Percentiles rank a stretch among this genome's conserved stretches.
phyloP scores from a whole-genome alignment of 2,797 vertebrate species.

The Mormyrus proboscirostris region DNA sequence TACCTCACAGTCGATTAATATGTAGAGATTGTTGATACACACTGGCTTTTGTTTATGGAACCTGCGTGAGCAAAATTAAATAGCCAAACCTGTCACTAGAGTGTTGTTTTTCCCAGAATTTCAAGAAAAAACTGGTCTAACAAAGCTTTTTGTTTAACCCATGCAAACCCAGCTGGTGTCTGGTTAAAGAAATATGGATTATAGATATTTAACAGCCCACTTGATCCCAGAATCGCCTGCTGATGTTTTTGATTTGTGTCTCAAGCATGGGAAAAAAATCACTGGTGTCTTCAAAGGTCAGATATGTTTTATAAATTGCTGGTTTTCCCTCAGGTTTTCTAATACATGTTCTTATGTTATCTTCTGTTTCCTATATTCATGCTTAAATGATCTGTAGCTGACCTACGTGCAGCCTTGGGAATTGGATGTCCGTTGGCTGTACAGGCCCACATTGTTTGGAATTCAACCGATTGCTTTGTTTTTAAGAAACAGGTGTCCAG shows the following conservation, averaged over 20 bases:
- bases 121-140: not conserved
- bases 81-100: not conserved
- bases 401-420: not conserved
- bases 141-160: not conserved
- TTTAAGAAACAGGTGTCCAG: not conserved
- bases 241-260: not conserved
- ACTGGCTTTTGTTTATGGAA: not conserved
- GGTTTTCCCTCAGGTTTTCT: not conserved
- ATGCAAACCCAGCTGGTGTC: not conserved
- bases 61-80: not conserved
- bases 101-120: not conserved
- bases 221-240: not conserved
- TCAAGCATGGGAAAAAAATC: not conserved
- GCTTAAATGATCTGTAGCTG: not conserved
- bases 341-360: not conserved
- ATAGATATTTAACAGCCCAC: not conserved
- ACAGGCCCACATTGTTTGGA: not conserved
- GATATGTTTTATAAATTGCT: not conserved
- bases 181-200: not conserved
- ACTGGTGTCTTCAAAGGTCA: slow-evolving; percentile 39
- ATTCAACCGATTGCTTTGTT: not conserved
- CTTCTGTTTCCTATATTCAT: not conserved
- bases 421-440: not conserved
- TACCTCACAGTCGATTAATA: not conserved
- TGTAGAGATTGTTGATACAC: not conserved